Percentiles rank a stretch among this genome's conserved stretches.
Conservation (phyloP, 2,113 vertebrate genomes). For the Addax nasomaculatus region DNA sequence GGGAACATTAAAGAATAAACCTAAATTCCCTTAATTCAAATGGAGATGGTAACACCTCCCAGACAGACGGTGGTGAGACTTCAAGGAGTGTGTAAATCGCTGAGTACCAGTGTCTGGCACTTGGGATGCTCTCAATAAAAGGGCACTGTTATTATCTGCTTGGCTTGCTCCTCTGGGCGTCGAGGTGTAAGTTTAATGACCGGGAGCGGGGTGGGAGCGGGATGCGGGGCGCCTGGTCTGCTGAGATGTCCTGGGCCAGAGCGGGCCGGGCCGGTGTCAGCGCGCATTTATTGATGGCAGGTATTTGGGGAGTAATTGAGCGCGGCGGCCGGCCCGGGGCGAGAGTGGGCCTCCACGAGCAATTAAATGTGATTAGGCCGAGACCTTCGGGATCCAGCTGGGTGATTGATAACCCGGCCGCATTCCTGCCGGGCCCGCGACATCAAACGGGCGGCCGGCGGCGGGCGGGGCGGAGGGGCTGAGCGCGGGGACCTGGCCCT, state of each 20-base stretch:
- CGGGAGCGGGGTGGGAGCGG: neutral
- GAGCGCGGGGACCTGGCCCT: neutral
- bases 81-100: neutral
- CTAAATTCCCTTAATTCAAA: neutral
- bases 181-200: constrained; percentile 81
- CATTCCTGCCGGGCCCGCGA: constrained; percentile 85
- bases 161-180: neutral
- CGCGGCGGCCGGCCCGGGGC: constrained; percentile 85
- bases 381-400: constrained; percentile 87
- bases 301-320: constrained; percentile 89
- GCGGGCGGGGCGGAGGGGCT: constrained; percentile 47
- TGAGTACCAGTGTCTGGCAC: neutral
- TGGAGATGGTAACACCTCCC: neutral
- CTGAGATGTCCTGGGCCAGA: constrained; percentile 7
- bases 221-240: constrained; percentile 17
- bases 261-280: constrained; percentile 75
- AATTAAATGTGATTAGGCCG: constrained; percentile 90
- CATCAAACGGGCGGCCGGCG: constrained; percentile 77
- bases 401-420: constrained; percentile 88
- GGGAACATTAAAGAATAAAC: neutral
- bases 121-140: neutral
- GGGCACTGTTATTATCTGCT: neutral
- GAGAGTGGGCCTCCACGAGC: constrained; percentile 86
- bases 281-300: constrained; percentile 85
- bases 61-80: neutral